Evolutionary conservation across 2,888 invertebrate species (phyloP), one percentile per base, ranked within the genome.

Genomic region (Eurytoma adleriae): DNA sequence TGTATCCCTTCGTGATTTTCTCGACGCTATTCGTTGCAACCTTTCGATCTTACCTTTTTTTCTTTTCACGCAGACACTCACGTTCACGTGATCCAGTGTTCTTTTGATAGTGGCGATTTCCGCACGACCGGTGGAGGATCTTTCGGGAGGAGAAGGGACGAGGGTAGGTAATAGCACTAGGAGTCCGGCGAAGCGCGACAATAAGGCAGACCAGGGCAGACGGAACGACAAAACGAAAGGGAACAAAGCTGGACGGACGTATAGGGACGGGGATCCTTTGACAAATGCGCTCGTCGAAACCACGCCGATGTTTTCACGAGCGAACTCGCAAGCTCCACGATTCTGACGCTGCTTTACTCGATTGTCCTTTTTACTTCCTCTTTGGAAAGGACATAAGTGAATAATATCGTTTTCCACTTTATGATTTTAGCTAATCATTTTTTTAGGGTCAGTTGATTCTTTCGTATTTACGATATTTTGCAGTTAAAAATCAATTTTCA

Each of bases 241-340:
- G 54, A 14, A 30, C 62, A 27, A 30, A 16, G 54, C n/a, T 24
- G 56, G 40, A 64, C 54, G 18, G 40, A 12, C 27, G 54, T 27
- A 50, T 7, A n/a, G 59, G 50, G 73, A 64, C 27, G 27, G 40
- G n/a, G 50, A 57, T 30, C 52, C 69, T 76, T 69, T 76, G 76
- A 76, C 62, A 62, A 69, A 76, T 69, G 69, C 54, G 61, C 52
- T 27, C 50, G 54, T 61, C 27, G 76, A 54, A 52, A 52, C 75
- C 14, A n/a, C 54, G 20, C 30, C 61, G 61, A 71, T 61, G 50
- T 61, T 64, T 40, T 40, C 62, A 18, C 52, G 62, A 10, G 69
- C 54, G 68, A 4, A 54, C 40, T 40, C 40, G 40, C 40, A 7
- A 27, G 69, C 69, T 69, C 59, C 20, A 24, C 59, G 24, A 61